Conservation (phyloP, 2,888 invertebrate species). For the Arenicola marina region DNA sequence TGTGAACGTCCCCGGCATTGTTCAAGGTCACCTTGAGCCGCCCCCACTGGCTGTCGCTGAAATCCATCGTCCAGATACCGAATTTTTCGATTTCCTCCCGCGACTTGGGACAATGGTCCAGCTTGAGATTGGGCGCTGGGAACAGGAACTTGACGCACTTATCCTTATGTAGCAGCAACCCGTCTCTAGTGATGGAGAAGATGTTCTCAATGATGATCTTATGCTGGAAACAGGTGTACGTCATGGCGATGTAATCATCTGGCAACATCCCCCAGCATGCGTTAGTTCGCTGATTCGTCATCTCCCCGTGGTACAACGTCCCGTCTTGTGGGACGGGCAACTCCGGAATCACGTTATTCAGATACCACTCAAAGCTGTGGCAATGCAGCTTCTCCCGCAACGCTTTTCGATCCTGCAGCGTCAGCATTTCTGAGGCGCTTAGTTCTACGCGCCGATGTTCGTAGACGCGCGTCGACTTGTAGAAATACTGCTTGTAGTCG, state of each 20-base stretch:
- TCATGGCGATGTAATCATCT: conserved; percentile 23
- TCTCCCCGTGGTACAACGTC: conserved; percentile 8
- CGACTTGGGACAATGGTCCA: conserved; percentile 13
- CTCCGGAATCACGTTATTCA: conserved; percentile 14
- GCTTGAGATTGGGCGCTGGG: conserved; percentile 11
- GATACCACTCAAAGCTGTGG: conserved; percentile 20
- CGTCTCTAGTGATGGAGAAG: conserved; percentile 24
- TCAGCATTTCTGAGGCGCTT: background rate
- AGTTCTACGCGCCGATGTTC: background rate
- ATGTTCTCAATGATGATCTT: conserved; percentile 22
- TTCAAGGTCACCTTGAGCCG: conserved; percentile 11
- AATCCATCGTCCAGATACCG: conserved; percentile 15
- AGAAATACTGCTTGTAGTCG: conserved; percentile 82
- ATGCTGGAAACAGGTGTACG: conserved; percentile 25
- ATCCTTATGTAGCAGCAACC: conserved; percentile 22
- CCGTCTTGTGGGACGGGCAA: conserved; percentile 3
- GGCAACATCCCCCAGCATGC: conserved; percentile 23
- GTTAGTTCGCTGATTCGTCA: conserved; percentile 13
- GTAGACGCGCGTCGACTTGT: conserved; percentile 66
- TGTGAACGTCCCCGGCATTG: background rate
- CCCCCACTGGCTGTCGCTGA: conserved; percentile 14
- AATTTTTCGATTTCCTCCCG: background rate
- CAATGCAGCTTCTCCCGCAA: conserved; percentile 7
- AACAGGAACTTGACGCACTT: conserved; percentile 22
- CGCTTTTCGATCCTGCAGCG: background rate